These are phyloP conservation scores for Erebia epiphron DNA, from an alignment of 2,888 invertebrate genomes.

Conservation along the genomic window DNA sequence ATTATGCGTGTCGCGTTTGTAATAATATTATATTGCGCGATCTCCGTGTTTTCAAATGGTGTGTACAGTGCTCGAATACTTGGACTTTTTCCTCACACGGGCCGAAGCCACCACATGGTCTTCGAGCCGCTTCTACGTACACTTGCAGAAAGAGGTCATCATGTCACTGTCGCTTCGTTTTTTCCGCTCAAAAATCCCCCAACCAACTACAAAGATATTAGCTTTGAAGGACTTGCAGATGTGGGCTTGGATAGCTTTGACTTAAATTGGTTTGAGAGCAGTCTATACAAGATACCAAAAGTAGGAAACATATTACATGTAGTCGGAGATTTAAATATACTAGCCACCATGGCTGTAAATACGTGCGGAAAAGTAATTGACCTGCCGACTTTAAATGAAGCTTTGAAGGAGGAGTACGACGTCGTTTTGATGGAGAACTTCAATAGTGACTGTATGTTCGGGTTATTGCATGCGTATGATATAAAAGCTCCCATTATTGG, in stretches of 20 bases:
- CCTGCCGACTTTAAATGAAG: slow-evolving; percentile 62
- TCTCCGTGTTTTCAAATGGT: slow-evolving; percentile 52
- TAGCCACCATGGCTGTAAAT: slow-evolving; percentile 60
- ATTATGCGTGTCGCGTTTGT: slow-evolving; percentile 55
- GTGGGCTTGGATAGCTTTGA: slow-evolving; percentile 43
- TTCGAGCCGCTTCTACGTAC: slow-evolving; percentile 80
- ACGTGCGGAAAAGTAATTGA: slow-evolving; percentile 67
- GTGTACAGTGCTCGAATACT: slow-evolving; percentile 54
- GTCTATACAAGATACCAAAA: slow-evolving; percentile 51
- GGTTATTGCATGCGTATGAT: slow-evolving; percentile 80
- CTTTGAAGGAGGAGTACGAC: slow-evolving; percentile 80
- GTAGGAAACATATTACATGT: slow-evolving; percentile 53
- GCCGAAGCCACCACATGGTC: slow-evolving; percentile 85
- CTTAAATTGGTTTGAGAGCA: slow-evolving; percentile 55
- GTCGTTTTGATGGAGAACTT: slow-evolving; percentile 85
- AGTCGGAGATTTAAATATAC: slow-evolving; percentile 53
- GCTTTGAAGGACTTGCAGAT: slow-evolving; percentile 47
- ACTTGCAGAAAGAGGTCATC: slow-evolving; percentile 82
- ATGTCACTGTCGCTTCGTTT: slow-evolving; percentile 83
- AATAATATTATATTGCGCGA: slow-evolving; percentile 39
- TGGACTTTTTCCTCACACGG: slow-evolving; percentile 81
- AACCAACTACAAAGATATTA: slow-evolving; percentile 70
- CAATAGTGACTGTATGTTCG: slow-evolving; percentile 85
- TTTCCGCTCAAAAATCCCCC: slow-evolving; percentile 79
- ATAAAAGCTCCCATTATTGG: slow-evolving; percentile 81